Percentiles rank a stretch among this genome's conserved stretches.
These are phyloP conservation scores for Colinus virginianus DNA, from an alignment of 2,113 vertebrate species.

Conservation along the genomic window DNA sequence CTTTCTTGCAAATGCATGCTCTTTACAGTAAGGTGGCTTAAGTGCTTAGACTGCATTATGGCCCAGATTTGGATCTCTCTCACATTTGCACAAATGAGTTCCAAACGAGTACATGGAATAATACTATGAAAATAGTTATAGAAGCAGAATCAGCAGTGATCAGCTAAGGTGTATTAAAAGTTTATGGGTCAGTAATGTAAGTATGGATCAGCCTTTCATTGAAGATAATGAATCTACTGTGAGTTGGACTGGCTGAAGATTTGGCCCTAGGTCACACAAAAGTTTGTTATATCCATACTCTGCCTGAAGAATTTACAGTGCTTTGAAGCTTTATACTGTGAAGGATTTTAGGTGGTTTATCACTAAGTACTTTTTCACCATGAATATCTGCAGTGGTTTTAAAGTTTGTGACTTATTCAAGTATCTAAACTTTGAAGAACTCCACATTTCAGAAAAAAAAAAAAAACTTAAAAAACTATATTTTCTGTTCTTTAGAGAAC, in stretches of 20 bases:
- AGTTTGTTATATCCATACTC: neutral
- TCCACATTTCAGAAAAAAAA: neutral
- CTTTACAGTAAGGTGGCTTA: neutral
- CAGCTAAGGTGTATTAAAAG: constrained; percentile 29
- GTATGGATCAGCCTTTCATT: constrained; percentile 7
- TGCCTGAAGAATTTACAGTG: constrained; percentile 27
- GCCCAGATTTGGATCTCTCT: neutral
- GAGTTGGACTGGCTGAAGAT: neutral
- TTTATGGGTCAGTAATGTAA: neutral
- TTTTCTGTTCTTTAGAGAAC: neutral
- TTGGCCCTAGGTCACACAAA: constrained; percentile 17
- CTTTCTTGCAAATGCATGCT: neutral
- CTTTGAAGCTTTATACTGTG: constrained; percentile 49
- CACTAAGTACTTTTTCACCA: constrained; percentile 35
- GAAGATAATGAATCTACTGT: constrained; percentile 16
- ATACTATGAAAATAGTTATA: neutral
- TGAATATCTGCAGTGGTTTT: neutral
- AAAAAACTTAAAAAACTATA: neutral
- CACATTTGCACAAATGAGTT: neutral
- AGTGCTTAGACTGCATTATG: neutral
- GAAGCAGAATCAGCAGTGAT: constrained; percentile 51
- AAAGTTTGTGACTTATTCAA: constrained; percentile 12
- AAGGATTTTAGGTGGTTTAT: constrained; percentile 49
- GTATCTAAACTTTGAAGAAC: neutral
- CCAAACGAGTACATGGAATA: constrained; percentile 23